A percentile compares a stretch with the other conserved stretches of the same genome.
phyloP scores from a whole-genome alignment of 2,113 vertebrate species.

The Tamias sibiricus region DNA sequence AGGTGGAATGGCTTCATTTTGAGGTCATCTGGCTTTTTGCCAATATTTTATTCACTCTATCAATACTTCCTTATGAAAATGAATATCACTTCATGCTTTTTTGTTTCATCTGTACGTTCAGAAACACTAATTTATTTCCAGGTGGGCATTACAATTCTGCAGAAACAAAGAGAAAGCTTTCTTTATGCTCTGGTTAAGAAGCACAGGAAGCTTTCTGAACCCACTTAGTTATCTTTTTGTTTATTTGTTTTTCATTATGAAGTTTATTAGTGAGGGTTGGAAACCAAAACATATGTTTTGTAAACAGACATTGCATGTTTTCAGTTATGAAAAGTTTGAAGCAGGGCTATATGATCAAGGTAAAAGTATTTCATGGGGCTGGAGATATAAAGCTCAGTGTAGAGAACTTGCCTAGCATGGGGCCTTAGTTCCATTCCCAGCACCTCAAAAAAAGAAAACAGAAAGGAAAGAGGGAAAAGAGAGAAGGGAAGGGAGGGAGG shows the following conservation, averaged over 20 bases:
- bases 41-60: not conserved
- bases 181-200: not conserved
- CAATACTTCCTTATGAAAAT: not conserved
- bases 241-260: not conserved
- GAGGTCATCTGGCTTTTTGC: not conserved
- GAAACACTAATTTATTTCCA: not conserved
- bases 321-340: not conserved
- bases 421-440: no score
- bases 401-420: no score
- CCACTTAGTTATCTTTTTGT: not conserved
- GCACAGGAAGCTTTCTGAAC: not conserved
- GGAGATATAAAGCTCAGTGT: no score
- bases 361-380: not conserved
- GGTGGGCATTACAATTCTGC: not conserved
- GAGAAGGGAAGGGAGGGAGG: no score
- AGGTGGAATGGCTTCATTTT: not conserved
- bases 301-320: not conserved
- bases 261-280: not conserved
- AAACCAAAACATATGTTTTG: not conserved
- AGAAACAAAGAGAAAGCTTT: not conserved
- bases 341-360: not conserved
- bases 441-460: no score
- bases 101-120: not conserved
- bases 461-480: no score
- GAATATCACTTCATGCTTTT: not conserved